phyloP scores from a whole-genome alignment of 2,888 invertebrate species.

The Laothoe populi region DNA sequence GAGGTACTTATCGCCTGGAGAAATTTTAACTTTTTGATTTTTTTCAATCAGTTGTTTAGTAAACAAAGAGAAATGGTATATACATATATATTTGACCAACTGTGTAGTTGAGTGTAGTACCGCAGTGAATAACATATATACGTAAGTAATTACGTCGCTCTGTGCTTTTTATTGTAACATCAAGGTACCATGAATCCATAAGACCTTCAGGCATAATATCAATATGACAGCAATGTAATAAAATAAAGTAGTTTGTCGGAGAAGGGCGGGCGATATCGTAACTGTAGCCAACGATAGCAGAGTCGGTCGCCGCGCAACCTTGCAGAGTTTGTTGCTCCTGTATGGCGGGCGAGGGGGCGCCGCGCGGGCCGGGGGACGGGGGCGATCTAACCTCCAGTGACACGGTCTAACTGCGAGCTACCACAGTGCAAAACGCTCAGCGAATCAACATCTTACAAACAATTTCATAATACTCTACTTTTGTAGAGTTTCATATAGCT shows the following conservation, averaged over 20 bases:
- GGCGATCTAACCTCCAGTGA: constrained; percentile 68
- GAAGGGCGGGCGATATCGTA: constrained; percentile 82
- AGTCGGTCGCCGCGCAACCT: constrained; percentile 76
- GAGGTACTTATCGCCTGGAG: too few species aligned
- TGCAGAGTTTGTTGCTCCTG: constrained; percentile 83
- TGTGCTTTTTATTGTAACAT: constrained; percentile 22
- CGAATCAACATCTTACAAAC: constrained; percentile 35
- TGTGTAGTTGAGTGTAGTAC: not conserved
- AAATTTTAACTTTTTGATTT: not conserved
- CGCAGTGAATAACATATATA: constrained; percentile 2
- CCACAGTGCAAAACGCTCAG: constrained; percentile 50
- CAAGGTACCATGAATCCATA: constrained; percentile 36
- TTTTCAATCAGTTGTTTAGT: not conserved
- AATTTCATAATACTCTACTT: constrained; percentile 11
- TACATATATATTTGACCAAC: not conserved
- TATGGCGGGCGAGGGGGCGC: constrained; percentile 44
- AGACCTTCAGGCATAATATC: constrained; percentile 71
- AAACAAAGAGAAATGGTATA: not conserved
- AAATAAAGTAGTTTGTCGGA: constrained; percentile 75
- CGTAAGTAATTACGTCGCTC: constrained; percentile 24
- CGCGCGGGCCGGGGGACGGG: constrained; percentile 40
- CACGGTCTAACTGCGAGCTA: constrained; percentile 59
- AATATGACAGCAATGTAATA: constrained; percentile 74
- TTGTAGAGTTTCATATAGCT: not conserved
- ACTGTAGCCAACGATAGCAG: constrained; percentile 74